Percentiles rank a stretch among this genome's conserved stretches.
Evolutionary conservation across 2,797 vertebrate species (phyloP).

Genomic region (Ambastaia sidthimunki): DNA sequence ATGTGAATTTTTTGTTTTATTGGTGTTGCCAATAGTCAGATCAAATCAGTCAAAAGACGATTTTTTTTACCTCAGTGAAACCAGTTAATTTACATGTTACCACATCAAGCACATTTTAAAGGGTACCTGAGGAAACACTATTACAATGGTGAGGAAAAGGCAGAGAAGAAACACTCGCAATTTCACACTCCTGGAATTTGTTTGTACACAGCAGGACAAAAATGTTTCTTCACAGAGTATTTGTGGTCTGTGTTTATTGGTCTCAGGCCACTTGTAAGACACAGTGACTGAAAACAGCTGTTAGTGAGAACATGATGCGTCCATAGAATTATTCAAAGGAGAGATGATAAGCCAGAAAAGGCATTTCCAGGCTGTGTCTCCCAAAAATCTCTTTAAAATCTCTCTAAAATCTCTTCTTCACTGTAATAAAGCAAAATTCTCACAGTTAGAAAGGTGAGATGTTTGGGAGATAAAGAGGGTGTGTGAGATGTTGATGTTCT

Average conservation of each 20-base stretch:
- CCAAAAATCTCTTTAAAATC: too few relatives aligned
- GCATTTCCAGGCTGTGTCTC: not conserved
- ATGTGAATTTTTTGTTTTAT: too few relatives aligned
- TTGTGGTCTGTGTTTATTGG: slow-evolving; percentile 36
- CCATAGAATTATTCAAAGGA: slow-evolving; percentile 4
- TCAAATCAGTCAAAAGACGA: too few relatives aligned
- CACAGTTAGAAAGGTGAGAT: not conserved
- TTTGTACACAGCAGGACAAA: slow-evolving; percentile 31
- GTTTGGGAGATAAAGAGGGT: slow-evolving; percentile 6
- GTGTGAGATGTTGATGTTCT: not conserved
- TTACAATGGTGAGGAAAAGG: not conserved
- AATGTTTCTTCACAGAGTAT: slow-evolving; percentile 10
- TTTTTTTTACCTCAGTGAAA: too few relatives aligned
- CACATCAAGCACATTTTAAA: not conserved
- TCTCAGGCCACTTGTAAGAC: slow-evolving; percentile 41
- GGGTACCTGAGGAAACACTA: not conserved
- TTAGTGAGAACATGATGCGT: slow-evolving; percentile 16
- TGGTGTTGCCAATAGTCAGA: too few relatives aligned
- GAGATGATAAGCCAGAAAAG: not conserved
- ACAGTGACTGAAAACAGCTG: slow-evolving; percentile 46
- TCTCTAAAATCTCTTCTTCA: not conserved
- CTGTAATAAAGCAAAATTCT: not conserved
- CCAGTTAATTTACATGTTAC: not conserved
- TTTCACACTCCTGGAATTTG: slow-evolving; percentile 1
- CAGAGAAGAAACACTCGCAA: slow-evolving; percentile 16